Conservation (phyloP, 2,888 invertebrate species). For the Mimas tiliae region DNA sequence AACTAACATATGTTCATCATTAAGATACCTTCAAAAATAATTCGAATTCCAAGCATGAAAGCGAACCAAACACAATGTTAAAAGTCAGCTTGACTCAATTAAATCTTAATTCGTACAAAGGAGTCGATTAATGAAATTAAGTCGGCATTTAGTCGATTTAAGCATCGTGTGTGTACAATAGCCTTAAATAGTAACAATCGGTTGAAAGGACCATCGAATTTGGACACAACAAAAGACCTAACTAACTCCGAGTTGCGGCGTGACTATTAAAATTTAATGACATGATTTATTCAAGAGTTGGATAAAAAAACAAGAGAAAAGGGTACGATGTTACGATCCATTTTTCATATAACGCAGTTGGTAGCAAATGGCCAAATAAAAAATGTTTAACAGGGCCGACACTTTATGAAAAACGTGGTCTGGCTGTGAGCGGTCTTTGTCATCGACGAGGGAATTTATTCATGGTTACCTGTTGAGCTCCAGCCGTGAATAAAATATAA, state of each 20-base stretch:
- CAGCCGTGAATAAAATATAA: conserved; percentile 79
- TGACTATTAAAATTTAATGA: conserved; percentile 85
- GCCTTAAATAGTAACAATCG: conserved; percentile 82
- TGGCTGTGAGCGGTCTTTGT: conserved; percentile 77
- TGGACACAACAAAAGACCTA: conserved; percentile 77
- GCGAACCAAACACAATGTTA: conserved; percentile 43
- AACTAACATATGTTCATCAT: conserved; percentile 75
- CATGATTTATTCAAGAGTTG: conserved; percentile 79
- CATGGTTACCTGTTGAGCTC: conserved; percentile 80
- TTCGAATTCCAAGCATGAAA: conserved; percentile 67
- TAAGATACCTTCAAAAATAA: conserved; percentile 68
- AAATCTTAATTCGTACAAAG: conserved; percentile 83
- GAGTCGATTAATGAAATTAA: conserved; percentile 84
- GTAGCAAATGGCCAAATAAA: conserved; percentile 84
- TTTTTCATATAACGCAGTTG: conserved; percentile 85
- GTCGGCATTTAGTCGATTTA: conserved; percentile 81
- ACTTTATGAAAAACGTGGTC: conserved; percentile 82
- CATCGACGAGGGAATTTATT: conserved; percentile 79
- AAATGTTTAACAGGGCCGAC: conserved; percentile 82
- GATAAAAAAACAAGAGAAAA: conserved; percentile 78
- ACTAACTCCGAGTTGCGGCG: conserved; percentile 76
- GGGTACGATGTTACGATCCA: conserved; percentile 83
- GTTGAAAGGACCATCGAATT: conserved; percentile 73
- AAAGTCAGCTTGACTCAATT: conserved; percentile 79
- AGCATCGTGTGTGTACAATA: conserved; percentile 74